Conservation (phyloP, 2,113 vertebrate species). For the Malurus cyaneus region DNA sequence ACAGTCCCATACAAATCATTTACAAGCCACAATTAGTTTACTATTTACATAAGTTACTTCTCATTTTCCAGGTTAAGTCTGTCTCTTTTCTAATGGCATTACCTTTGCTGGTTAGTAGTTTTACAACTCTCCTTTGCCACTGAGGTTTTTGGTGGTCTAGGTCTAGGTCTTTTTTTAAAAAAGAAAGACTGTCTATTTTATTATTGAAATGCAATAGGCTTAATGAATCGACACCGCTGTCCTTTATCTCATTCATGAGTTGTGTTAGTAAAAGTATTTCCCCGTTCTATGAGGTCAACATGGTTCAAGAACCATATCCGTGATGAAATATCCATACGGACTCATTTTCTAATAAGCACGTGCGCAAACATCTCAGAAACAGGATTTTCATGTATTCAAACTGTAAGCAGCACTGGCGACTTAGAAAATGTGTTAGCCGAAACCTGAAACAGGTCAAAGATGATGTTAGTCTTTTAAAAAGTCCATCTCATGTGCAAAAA, state of each 20-base stretch:
- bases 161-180: conserved; percentile 31
- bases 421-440: conserved; percentile 95
- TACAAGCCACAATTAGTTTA: conserved; percentile 96
- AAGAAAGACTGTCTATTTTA: conserved; percentile 69
- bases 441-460: conserved; percentile 98
- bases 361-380: conserved; percentile 98
- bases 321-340: conserved; percentile 88
- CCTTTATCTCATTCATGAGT: conserved; percentile 78
- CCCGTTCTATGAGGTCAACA: conserved; percentile 81
- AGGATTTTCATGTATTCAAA: conserved; percentile 94
- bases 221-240: conserved; percentile 82
- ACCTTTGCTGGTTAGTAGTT: conserved; percentile 90
- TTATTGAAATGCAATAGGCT: conserved; percentile 87
- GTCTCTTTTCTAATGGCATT: conserved; percentile 71
- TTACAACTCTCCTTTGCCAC: conserved; percentile 80
- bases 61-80: conserved; percentile 80
- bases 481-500: conserved; percentile 76
- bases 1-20: conserved; percentile 85
- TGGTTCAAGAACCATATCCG: conserved; percentile 84
- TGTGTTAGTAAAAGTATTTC: conserved; percentile 90
- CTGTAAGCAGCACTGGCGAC: conserved; percentile 95
- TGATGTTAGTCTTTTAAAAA: conserved; percentile 84
- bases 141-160: conserved; percentile 67
- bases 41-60: conserved; percentile 90
- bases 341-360: conserved; percentile 88